Evolutionary conservation across 2,888 invertebrate species (phyloP).

Genomic region (Drosophila nigricruria): DNA sequence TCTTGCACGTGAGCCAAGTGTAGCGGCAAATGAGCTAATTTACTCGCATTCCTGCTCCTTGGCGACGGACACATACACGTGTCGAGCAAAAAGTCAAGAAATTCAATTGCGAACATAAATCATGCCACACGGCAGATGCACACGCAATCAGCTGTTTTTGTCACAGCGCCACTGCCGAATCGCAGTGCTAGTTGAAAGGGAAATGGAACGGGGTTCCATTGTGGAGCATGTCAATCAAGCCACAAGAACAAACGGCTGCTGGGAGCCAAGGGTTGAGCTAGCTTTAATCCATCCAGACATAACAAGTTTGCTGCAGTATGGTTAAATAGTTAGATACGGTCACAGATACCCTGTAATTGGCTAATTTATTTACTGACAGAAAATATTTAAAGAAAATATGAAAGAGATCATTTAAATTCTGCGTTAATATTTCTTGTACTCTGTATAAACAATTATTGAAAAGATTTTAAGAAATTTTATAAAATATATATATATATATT

Average conservation of each 20-base stretch:
- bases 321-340: neutral
- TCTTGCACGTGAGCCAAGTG: slow-evolving; percentile 79
- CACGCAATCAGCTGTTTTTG: slow-evolving; percentile 77
- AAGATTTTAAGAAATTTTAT: neutral
- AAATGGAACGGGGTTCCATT: slow-evolving; percentile 6
- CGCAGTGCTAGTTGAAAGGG: slow-evolving; percentile 7
- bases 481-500: too few species aligned
- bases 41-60: slow-evolving; percentile 58
- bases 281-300: slow-evolving; percentile 15
- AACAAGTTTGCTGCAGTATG: slow-evolving; percentile 7
- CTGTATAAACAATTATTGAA: neutral
- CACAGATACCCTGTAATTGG: slow-evolving; percentile 11
- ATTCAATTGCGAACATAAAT: slow-evolving; percentile 77
- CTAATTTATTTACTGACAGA: too few species aligned
- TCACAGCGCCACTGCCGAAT: slow-evolving; percentile 43
- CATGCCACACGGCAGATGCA: slow-evolving; percentile 61
- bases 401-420: neutral
- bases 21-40: slow-evolving; percentile 83
- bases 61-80: slow-evolving; percentile 44
- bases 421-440: neutral
- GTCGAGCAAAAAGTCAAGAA: slow-evolving; percentile 70
- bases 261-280: slow-evolving; percentile 32
- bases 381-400: neutral
- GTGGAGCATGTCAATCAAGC: slow-evolving; percentile 74
- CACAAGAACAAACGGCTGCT: slow-evolving; percentile 46